Conservation (phyloP, 2,888 invertebrate species). For the Chloromyia formosa region DNA sequence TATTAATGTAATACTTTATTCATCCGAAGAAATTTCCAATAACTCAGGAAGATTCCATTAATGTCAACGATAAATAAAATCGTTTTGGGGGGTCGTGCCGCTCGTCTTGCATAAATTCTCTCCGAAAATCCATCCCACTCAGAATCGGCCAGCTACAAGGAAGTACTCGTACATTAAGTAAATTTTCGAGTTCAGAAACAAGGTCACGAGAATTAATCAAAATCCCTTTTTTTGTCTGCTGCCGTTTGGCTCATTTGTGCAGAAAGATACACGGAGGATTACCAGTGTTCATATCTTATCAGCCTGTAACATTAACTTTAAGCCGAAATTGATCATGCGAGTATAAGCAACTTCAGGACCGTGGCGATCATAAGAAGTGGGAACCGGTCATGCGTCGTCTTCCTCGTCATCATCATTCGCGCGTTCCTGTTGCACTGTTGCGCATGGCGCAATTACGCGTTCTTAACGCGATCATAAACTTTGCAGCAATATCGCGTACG, state of each 20-base stretch:
- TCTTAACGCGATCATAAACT: constrained; percentile 17
- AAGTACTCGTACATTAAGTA: background rate
- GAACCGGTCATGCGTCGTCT: constrained; percentile 30
- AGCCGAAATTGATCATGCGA: constrained; percentile 23
- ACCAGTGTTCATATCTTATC: constrained; percentile 12
- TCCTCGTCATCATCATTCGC: background rate
- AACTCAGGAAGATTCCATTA: no score
- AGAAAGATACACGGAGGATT: background rate
- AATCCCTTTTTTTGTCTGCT: constrained; percentile 9
- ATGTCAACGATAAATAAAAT: no score
- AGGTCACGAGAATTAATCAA: constrained; percentile 35
- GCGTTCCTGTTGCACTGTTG: background rate
- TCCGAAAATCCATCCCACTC: background rate
- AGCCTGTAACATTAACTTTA: constrained; percentile 16
- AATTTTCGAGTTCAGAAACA: background rate
- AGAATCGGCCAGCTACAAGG: background rate
- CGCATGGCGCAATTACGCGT: constrained; percentile 21
- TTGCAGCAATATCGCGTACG: background rate
- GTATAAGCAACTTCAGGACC: constrained; percentile 1
- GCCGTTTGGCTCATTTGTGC: background rate
- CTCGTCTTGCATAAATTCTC: background rate
- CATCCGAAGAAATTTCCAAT: no score
- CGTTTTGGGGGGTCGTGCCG: no score
- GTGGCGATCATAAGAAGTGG: background rate
- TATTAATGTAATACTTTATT: no score